Evolutionary conservation across 2,113 vertebrate genomes (phyloP).

Genomic region (Acinonyx jubatus): DNA sequence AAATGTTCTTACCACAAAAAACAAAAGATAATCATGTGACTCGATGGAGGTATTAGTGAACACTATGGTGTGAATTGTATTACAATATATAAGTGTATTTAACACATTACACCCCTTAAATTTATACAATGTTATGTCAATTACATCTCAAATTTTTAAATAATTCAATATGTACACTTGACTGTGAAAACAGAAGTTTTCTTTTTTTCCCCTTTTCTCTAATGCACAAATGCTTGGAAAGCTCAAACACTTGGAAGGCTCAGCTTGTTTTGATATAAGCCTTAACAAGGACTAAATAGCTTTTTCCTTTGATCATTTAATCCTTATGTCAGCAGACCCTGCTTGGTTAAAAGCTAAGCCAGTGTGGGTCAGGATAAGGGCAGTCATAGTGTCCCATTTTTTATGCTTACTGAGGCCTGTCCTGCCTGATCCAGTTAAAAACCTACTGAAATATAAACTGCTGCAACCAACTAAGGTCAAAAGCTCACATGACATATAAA

Average conservation of each 20-base stretch:
- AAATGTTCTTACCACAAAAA: not conserved
- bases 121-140: not conserved
- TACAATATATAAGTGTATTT: not conserved
- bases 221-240: slow-evolving; percentile 34
- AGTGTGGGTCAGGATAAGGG: slow-evolving; percentile 40
- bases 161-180: not conserved
- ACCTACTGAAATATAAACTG: slow-evolving; percentile 34
- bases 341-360: slow-evolving; percentile 53
- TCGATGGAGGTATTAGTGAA: not conserved
- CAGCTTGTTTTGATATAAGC: slow-evolving; percentile 40
- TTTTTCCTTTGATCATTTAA: slow-evolving; percentile 65
- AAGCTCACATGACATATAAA: not conserved
- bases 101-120: not conserved
- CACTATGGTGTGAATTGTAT: not conserved
- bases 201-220: not conserved
- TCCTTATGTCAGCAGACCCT: slow-evolving; percentile 54
- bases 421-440: slow-evolving; percentile 8
- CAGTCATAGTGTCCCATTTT: slow-evolving; percentile 30
- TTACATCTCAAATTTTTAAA: not conserved
- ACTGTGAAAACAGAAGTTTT: not conserved
- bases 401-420: slow-evolving; percentile 33
- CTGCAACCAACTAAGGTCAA: not conserved
- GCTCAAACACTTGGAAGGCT: slow-evolving; percentile 31
- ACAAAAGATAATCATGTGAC: not conserved
- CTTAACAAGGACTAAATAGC: slow-evolving; percentile 51